These are phyloP conservation scores for Aramus guarauna DNA, from an alignment of 2,113 vertebrate genomes.

Conservation along the genomic window DNA sequence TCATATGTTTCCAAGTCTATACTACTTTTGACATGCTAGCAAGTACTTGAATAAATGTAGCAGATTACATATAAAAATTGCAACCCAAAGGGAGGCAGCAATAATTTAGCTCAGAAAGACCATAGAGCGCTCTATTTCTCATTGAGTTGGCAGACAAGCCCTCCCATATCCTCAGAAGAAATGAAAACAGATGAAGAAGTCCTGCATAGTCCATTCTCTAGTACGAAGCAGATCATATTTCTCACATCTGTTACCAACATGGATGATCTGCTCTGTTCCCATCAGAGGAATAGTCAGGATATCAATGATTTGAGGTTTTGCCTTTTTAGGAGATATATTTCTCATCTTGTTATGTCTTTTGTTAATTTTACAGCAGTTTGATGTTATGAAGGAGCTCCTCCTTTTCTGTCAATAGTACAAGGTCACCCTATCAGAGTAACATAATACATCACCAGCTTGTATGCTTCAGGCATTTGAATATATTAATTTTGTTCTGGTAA, in stretches of 20 bases:
- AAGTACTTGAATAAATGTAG: background rate
- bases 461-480: background rate
- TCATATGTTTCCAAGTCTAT: background rate
- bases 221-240: background rate
- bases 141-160: background rate
- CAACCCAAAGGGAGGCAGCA: background rate
- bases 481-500: background rate
- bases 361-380: conserved; percentile 7
- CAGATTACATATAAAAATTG: background rate
- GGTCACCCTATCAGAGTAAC: background rate
- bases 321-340: background rate
- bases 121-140: background rate
- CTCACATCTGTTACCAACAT: conserved; percentile 8
- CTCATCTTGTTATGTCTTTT: background rate
- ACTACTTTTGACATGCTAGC: background rate
- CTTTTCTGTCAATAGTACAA: background rate
- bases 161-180: conserved; percentile 4
- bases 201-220: background rate
- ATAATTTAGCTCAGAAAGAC: background rate
- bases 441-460: background rate
- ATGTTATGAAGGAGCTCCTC: background rate
- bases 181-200: conserved; percentile 7
- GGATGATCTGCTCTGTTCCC: background rate
- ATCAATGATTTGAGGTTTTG: conserved; percentile 20
- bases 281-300: background rate